Evolutionary conservation across 2,113 vertebrate genomes (phyloP), one percentile per base, ranked within the genome.

Genomic region (Spermophilus dauricus): DNA sequence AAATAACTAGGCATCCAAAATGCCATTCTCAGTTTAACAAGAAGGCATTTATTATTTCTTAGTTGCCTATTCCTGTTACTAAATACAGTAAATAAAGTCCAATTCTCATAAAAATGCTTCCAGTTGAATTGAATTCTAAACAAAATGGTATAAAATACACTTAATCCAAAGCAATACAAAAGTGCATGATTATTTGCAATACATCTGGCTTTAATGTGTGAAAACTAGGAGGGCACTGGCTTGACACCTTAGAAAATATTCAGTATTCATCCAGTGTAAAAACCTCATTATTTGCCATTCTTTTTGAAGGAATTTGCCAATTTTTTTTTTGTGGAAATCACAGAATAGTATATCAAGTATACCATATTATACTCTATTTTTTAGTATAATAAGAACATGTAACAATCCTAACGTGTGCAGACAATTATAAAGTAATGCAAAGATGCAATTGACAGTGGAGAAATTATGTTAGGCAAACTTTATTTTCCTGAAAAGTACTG

Each of bases 71-170:
- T 95, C 18, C 42, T 95, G 88, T 95, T 39, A 16, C 2, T 97
- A 84, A 95, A 97, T 16, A 30, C 58, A 51, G 9, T 76, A 89
- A 96, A 67, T 39, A 86, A 97, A 96, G 90, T 97, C 87, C 96
- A 72, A 92, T 76, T 82, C 85, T 96, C 78, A 91, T 22, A 92
- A 37, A 42, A 85, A 94, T 97, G 97, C 96, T 97, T 98, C 69
- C 95, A 98, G 97, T 98, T 97, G 98, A 98, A 98, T 98, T 97
- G 97, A 98, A 97, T 96, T 98, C 96, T 95, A 96, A 82, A 97
- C 93, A 98, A 98, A 98, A 98, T 56, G 37, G 69, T 95, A 14
- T 61, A 97, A 98, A 98, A 98, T 97, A 91, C 56, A 97, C 97
- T 98, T 98, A 97, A 88, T 97, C 34, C 56, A 94, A 96, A 98